Evolutionary conservation across 2,113 vertebrate species (phyloP), one percentile per base, ranked within the genome.

Genomic region (Dicentrarchus labrax): DNA sequence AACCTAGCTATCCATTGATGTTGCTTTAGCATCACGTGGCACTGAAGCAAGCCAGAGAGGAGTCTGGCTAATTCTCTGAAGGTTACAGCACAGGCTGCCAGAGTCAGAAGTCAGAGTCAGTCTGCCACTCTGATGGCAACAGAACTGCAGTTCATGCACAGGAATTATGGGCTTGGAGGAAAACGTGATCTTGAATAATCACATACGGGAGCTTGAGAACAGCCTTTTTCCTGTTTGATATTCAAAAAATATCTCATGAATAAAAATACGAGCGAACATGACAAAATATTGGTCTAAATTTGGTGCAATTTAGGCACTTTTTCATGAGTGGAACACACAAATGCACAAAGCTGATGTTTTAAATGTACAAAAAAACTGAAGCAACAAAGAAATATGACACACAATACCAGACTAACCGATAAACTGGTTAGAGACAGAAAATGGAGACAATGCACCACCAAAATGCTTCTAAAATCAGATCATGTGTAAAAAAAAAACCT

Each of bases 1-100:
- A 92, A 91, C 80, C 74, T 24, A 53, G 54, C 79, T 76, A 36
- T 74, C 24, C 54, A 84, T 72, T 90, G 75, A 89, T 87, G 76
- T 54, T 43, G 65, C 72, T 74, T 84, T 54, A 79, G 70, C 48
- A 19, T 72, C 86, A 91, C 50, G 36, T 81, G 67, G 71, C 50
- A 38, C 24, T n/a, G 76, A 69, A 66, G 66, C 57, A 11, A 71
- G 80, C 50, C 51, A 51, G 80, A 70, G 68, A 83, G 38, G 7
- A 70, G 65, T 60, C 38, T 51, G 43, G 64, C 62, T 75, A 78
- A 78, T 67, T 77, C 60, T 84, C 45, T 75, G 59, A 85, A 80
- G 60, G 83, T 80, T 82, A 78, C 69, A 59, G 60, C 4, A 11
- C 36, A 38, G 73, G 38, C 45, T 59, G 80, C 21, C 39, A 39